Base-by-base conservation (phyloP, 92 coral and sea anemone genomes). In the Porites evermanni region DNA sequence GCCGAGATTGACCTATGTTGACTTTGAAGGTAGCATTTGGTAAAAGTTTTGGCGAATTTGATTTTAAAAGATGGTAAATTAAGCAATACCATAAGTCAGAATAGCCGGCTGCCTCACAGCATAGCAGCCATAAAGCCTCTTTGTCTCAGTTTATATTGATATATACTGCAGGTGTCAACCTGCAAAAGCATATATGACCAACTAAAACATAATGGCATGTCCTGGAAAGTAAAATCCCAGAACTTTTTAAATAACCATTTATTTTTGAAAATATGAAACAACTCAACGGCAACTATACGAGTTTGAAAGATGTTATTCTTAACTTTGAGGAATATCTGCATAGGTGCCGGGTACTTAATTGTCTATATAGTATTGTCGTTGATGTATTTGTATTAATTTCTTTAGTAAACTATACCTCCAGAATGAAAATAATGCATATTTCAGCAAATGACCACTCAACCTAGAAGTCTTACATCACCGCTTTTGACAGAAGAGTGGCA, bases 391-490 rank as follows among this genome's bases (percentile, higher is more conserved):
- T 54, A 54, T 81, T 53, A 68, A 63, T 80, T 69, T 14, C 16
- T 68, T 1, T 24, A 44, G 32, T 67, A 67, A 66, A 69, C 82
- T 38, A 64, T 61, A 78, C 60, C 52, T n/a, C 23, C 29, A 32
- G 66, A 70, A 50, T 32, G 8, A 81, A 32, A 70, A 12, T 64
- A 11, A 81, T 81, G 60, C 71, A 81, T 70, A 59, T 81, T 81
- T 70, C 19, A 70, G 32, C 13, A 70, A 80, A 81, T 14, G 67
- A 12, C 74, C 71, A 83, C 44, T 67, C 80, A 74, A 83, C 65
- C 79, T n/a, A 60, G 73, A 50, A 83, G 64, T 83, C 87, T 83
- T 83, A 83, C 87, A 74, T 83, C 87, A 83, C 80, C 80, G 21
- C 77, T n/a, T 83, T 11, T 63, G 29, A 73, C 79, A 59, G 47